A percentile compares a stretch with the other conserved stretches of the same genome.
Conservation (phyloP, 2,113 vertebrate species). For the Sigmodon hispidus region DNA sequence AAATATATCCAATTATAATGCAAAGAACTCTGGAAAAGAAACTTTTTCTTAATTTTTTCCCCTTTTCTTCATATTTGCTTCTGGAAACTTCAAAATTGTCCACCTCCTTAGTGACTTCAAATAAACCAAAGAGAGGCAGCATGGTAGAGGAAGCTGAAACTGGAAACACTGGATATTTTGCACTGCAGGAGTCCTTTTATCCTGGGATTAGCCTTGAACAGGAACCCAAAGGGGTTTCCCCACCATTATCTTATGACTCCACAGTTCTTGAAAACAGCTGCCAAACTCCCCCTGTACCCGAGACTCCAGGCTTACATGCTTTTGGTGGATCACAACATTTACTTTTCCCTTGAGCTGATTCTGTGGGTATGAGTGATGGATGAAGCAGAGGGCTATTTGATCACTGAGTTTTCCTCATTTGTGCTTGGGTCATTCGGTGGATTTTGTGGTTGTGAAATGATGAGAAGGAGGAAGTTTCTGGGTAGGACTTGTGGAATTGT, state of each 20-base stretch:
- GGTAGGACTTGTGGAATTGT: neutral
- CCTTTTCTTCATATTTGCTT: neutral
- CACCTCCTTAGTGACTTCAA: neutral
- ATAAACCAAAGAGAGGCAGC: neutral
- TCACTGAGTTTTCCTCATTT: neutral
- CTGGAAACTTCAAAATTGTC: neutral
- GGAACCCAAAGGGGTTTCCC: neutral
- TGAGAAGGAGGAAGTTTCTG: neutral
- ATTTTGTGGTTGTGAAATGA: neutral
- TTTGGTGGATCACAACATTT: neutral
- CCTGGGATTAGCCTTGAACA: neutral
- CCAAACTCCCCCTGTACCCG: neutral
- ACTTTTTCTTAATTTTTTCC: neutral
- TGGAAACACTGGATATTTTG: neutral
- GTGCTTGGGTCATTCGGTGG: neutral
- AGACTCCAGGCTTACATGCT: constrained; percentile 18
- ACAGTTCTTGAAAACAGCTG: neutral
- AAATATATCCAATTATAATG: neutral
- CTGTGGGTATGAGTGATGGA: neutral
- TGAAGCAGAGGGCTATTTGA: neutral
- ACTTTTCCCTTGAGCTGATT: neutral
- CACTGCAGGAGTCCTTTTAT: neutral
- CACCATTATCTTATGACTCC: neutral
- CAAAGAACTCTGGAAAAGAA: neutral
- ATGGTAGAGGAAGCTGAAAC: neutral